Evolutionary conservation across 2,888 invertebrate genomes (phyloP).

Genomic region (Teleiodes luculella): DNA sequence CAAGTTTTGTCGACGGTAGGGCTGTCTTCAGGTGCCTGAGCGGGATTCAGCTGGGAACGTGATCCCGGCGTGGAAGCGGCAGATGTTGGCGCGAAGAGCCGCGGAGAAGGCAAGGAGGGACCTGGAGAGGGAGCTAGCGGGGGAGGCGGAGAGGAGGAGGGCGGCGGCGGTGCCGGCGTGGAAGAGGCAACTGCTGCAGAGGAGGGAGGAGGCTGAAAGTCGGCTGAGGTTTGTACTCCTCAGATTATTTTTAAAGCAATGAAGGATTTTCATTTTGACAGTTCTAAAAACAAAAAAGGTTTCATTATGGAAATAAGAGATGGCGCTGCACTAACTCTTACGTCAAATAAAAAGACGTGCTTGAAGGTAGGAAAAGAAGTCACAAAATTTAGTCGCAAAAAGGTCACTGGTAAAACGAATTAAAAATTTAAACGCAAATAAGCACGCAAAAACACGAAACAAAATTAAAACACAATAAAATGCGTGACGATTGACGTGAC

Average conservation of each 20-base stretch:
- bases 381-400: too few relatives aligned
- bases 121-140: conserved; percentile 89
- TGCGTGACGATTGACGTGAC: too few relatives aligned
- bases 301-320: too few relatives aligned
- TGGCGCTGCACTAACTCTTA: too few relatives aligned
- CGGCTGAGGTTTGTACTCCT: conserved; percentile 79
- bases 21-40: conserved; percentile 87
- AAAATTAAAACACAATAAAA: too few relatives aligned
- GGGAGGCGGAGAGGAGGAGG: conserved; percentile 90
- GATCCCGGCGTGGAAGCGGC: conserved; percentile 96
- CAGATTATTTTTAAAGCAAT: background rate
- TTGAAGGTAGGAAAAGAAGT: too few relatives aligned
- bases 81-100: conserved; percentile 96
- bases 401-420: too few relatives aligned
- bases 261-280: too few relatives aligned
- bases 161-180: conserved; percentile 94
- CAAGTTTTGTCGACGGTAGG: conserved; percentile 61
- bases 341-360: too few relatives aligned
- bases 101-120: conserved; percentile 96
- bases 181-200: conserved; percentile 93
- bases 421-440: too few relatives aligned
- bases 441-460: too few relatives aligned
- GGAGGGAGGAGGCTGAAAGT: conserved; percentile 87
- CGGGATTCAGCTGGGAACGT: conserved; percentile 91
- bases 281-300: too few relatives aligned